Conservation (phyloP, 2,113 vertebrate species). For the Festucalex cinctus region DNA sequence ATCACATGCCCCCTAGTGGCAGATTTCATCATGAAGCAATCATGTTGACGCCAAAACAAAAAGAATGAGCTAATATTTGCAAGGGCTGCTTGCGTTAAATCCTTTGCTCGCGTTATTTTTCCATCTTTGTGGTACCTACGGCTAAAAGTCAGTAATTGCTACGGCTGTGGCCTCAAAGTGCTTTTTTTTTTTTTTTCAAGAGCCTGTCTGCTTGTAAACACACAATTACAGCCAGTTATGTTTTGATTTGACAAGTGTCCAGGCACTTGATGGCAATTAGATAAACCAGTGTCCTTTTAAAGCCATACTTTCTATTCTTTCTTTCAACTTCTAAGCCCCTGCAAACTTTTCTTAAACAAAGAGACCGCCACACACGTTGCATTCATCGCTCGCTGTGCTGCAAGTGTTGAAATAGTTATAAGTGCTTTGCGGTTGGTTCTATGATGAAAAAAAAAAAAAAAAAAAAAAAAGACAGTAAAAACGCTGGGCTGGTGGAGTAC, state of each 20-base stretch:
- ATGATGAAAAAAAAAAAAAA: conserved; percentile 25
- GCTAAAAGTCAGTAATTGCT: conserved; percentile 78
- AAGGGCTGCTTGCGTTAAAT: conserved; percentile 67
- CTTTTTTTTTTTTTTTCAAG: conserved; percentile 79
- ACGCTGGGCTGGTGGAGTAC: conserved; percentile 62
- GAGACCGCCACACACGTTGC: conserved; percentile 48
- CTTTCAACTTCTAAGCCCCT: conserved; percentile 59
- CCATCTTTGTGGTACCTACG: conserved; percentile 66
- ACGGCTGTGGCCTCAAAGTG: conserved; percentile 79
- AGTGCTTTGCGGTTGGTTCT: conserved; percentile 54
- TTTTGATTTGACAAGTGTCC: conserved; percentile 69
- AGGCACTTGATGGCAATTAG: conserved; percentile 46
- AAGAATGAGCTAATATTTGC: conserved; percentile 70
- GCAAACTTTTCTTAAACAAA: conserved; percentile 70
- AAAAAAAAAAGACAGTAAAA: conserved; percentile 17
- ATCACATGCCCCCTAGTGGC: neutral
- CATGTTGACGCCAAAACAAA: too few species aligned
- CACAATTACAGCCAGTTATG: conserved; percentile 52
- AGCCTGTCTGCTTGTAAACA: conserved; percentile 83
- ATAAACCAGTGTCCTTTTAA: conserved; percentile 44
- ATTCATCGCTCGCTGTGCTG: conserved; percentile 58
- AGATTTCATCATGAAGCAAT: neutral
- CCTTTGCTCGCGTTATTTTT: conserved; percentile 79
- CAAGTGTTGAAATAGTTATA: conserved; percentile 69
- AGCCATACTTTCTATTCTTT: conserved; percentile 20